These are phyloP conservation scores for Doryteuthis pealeii DNA, from an alignment of 1,140 invertebrate genomes.

Conservation along the genomic window DNA sequence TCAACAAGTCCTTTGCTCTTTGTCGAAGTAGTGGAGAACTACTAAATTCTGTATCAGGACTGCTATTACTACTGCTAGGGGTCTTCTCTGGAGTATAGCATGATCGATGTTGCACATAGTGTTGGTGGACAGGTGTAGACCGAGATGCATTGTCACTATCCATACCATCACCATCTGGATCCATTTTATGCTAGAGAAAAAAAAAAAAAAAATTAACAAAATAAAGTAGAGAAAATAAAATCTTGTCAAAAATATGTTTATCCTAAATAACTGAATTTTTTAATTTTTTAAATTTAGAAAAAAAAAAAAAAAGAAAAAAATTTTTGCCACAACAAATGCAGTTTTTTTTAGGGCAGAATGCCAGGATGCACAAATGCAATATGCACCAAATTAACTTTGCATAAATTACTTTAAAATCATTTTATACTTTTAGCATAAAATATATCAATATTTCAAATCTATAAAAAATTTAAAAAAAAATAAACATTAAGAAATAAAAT, in stretches of 20 bases:
- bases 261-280: not conserved
- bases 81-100: not conserved
- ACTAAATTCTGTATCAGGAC: not conserved
- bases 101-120: not conserved
- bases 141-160: not conserved
- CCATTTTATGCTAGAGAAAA: not conserved
- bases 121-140: not conserved
- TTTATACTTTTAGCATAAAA: not conserved
- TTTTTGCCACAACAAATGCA: too few relatives aligned
- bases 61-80: not conserved
- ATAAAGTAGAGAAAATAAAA: not conserved
- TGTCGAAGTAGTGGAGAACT: not conserved
- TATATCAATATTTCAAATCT: too few relatives aligned
- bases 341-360: too few relatives aligned
- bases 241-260: not conserved
- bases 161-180: not conserved
- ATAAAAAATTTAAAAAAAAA: too few relatives aligned
- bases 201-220: not conserved
- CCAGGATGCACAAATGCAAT: not conserved
- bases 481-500: too few relatives aligned
- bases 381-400: not conserved
- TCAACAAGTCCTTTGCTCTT: not conserved
- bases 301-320: not conserved
- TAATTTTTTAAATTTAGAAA: not conserved
- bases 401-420: not conserved